These are phyloP conservation scores for Formica exsecta DNA, from an alignment of 1,140 invertebrate species.

Conservation along the genomic window DNA sequence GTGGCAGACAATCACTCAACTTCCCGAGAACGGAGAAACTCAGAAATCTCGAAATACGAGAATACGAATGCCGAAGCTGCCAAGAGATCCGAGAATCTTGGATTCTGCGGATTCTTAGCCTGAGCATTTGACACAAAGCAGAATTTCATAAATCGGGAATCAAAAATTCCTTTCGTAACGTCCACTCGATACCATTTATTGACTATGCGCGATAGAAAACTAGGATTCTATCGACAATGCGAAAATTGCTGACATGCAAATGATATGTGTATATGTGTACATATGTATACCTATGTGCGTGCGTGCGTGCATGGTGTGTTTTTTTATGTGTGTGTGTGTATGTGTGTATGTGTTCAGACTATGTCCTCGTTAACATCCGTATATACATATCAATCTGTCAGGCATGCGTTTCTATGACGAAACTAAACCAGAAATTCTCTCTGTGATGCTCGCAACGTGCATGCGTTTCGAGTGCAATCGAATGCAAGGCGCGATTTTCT, in stretches of 20 bases:
- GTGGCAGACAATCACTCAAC: conserved; percentile 47
- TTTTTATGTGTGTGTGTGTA: background rate
- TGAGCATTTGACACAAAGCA: background rate
- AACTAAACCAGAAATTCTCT: conserved; percentile 16
- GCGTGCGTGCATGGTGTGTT: background rate
- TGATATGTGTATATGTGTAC: background rate
- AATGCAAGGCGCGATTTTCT: conserved; percentile 34
- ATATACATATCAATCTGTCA: conserved; percentile 29
- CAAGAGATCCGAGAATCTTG: conserved; percentile 4
- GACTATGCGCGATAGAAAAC: background rate
- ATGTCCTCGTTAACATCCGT: conserved; percentile 31
- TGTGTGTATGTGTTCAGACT: conserved; percentile 13
- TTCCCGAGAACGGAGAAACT: background rate
- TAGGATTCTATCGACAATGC: background rate
- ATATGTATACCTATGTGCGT: background rate
- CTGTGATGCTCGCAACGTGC: conserved; percentile 37
- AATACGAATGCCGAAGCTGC: background rate
- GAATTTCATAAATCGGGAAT: background rate
- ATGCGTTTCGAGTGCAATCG: conserved; percentile 27
- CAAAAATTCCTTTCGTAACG: background rate
- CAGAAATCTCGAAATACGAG: conserved; percentile 37
- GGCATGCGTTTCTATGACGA: conserved; percentile 50
- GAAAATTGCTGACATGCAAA: conserved; percentile 37
- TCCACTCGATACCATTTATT: background rate
- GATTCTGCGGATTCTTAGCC: background rate